A percentile compares a stretch with the other conserved stretches of the same genome.
These are phyloP conservation scores for Chloroceryle inda DNA, from an alignment of 2,797 vertebrate species.

Conservation along the genomic window DNA sequence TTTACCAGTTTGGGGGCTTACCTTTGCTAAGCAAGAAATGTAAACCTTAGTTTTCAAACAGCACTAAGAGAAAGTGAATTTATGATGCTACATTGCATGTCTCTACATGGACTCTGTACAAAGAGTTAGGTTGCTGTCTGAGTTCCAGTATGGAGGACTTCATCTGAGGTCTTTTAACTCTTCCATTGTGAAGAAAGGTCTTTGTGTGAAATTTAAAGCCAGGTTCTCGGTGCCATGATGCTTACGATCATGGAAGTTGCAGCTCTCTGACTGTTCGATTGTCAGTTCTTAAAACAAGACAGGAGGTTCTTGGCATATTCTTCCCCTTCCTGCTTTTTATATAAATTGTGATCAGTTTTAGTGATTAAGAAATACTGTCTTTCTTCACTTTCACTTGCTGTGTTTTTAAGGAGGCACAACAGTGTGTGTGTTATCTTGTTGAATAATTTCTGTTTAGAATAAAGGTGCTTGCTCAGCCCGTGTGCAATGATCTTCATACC, in stretches of 20 bases:
- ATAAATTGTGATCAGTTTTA: neutral
- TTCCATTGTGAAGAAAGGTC: neutral
- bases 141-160: neutral
- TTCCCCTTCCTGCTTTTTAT: neutral
- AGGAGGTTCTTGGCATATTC: neutral
- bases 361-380: neutral
- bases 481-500: neutral
- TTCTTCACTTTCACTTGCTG: neutral
- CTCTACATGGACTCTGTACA: neutral
- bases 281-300: neutral
- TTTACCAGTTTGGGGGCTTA: neutral
- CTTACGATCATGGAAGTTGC: neutral
- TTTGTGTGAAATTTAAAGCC: neutral
- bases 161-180: neutral
- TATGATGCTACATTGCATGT: neutral
- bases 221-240: accelerated
- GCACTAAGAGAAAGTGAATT: neutral
- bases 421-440: neutral
- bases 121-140: neutral
- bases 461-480: neutral
- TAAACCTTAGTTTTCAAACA: neutral
- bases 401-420: neutral
- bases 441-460: neutral
- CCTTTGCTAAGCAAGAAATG: neutral
- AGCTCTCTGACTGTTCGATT: neutral